A percentile compares a stretch with the other conserved stretches of the same genome.
Evolutionary conservation across 2,888 invertebrate genomes (phyloP).

Genomic region (Rhyacophila evoluta): DNA sequence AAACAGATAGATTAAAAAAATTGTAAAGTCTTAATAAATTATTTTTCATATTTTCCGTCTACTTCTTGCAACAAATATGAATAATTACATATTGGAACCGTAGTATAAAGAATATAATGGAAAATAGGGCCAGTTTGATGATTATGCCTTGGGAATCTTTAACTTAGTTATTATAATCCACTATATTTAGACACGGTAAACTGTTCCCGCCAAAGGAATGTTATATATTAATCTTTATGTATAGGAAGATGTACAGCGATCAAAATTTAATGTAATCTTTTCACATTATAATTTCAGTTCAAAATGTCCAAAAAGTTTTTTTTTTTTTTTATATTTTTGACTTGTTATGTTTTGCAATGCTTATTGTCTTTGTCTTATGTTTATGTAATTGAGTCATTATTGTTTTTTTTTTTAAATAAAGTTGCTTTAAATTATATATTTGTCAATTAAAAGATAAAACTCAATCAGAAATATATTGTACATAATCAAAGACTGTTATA

Average conservation of each 20-base stretch:
- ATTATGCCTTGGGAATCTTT: too few relatives aligned
- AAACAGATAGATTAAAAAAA: too few relatives aligned
- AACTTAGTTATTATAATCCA: too few relatives aligned
- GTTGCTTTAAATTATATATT: background rate
- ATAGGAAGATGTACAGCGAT: background rate
- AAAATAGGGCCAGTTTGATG: too few relatives aligned
- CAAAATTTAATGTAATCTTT: background rate
- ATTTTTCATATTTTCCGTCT: too few relatives aligned
- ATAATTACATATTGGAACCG: too few relatives aligned
- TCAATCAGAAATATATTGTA: background rate
- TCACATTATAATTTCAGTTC: background rate
- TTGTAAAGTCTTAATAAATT: too few relatives aligned
- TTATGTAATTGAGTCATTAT: slow-evolving; percentile 5
- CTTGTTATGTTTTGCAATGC: background rate
- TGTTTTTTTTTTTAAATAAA: background rate
- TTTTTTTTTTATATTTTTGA: background rate
- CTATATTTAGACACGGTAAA: background rate
- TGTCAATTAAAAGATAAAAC: background rate
- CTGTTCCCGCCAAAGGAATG: background rate
- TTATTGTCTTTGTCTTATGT: background rate
- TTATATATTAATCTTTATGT: too few relatives aligned
- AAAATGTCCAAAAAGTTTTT: background rate
- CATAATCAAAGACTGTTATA: too few relatives aligned
- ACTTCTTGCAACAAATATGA: too few relatives aligned
- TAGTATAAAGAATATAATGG: too few relatives aligned